phyloP scores from a whole-genome alignment of 2,113 vertebrate species.

The Lates calcarifer region DNA sequence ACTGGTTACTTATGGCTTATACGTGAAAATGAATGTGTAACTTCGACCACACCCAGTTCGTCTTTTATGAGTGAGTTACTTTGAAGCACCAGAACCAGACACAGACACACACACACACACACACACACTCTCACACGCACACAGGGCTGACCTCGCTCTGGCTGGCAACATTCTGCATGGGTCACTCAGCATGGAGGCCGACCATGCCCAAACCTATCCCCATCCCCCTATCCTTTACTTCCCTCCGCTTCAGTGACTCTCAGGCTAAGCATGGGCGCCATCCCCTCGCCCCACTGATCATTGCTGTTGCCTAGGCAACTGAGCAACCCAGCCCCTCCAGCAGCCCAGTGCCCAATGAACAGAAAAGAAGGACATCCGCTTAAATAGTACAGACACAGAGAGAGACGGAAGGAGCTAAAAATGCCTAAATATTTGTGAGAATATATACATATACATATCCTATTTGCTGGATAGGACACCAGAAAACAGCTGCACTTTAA shows the following conservation, averaged over 20 bases:
- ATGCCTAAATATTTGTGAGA: background rate
- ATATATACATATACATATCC: too few species aligned
- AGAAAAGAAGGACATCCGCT: slow-evolving; percentile 54
- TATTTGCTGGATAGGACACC: background rate
- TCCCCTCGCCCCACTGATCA: slow-evolving; percentile 76
- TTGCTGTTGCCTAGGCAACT: slow-evolving; percentile 73
- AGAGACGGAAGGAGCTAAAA: background rate
- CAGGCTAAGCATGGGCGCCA: slow-evolving; percentile 61
- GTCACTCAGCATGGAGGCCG: slow-evolving; percentile 54
- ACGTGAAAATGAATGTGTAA: background rate
- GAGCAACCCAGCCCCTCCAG: slow-evolving; percentile 69
- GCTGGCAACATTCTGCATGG: slow-evolving; percentile 65
- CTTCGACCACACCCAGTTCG: slow-evolving; percentile 17
- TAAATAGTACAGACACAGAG: background rate
- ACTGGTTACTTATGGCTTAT: too few species aligned
- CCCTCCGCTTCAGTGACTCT: slow-evolving; percentile 62
- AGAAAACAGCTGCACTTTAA: background rate
- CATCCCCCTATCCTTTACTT: slow-evolving; percentile 54
- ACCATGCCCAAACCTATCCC: slow-evolving; percentile 53
- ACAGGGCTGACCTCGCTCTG: slow-evolving; percentile 40
- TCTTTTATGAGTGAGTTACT: slow-evolving; percentile 5
- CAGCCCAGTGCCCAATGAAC: slow-evolving; percentile 41
- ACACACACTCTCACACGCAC: slow-evolving; percentile 13
- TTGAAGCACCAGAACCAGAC: background rate
- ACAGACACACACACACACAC: background rate